Evolutionary conservation across 2,113 vertebrate species (phyloP).

Genomic region (Euleptes europaea): DNA sequence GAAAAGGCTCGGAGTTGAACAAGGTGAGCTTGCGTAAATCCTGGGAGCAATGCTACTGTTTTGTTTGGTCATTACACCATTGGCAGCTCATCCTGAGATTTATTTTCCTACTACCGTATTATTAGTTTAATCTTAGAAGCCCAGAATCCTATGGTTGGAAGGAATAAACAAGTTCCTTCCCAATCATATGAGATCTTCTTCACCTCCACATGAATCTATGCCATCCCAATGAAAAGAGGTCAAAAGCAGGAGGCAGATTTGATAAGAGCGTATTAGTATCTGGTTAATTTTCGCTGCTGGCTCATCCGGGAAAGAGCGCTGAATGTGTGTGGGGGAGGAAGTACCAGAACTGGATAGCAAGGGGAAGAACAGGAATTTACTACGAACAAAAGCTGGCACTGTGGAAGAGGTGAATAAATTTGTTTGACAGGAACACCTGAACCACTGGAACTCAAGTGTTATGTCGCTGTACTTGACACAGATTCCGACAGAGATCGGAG

Average conservation of each 20-base stretch:
- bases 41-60: neutral
- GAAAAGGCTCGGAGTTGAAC: neutral
- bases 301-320: neutral
- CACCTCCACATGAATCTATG: no score
- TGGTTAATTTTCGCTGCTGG: neutral
- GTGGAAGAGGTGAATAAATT: neutral
- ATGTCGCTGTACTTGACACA: neutral
- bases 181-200: neutral
- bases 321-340: neutral
- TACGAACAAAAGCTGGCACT: neutral
- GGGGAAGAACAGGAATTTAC: neutral
- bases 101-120: neutral
- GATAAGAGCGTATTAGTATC: neutral
- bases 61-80: neutral
- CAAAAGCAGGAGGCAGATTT: neutral
- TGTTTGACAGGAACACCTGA: neutral
- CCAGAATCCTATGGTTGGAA: neutral
- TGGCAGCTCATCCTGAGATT: neutral
- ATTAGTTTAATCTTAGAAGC: neutral
- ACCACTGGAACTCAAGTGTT: neutral
- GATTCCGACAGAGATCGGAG: conserved; percentile 46
- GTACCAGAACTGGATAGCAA: neutral
- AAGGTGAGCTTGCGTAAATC: neutral
- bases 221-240: neutral
- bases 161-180: neutral